A percentile compares a stretch with the other conserved stretches of the same genome.
Evolutionary conservation across 2,888 invertebrate species (phyloP).

Genomic region (Cephus pygmeus): DNA sequence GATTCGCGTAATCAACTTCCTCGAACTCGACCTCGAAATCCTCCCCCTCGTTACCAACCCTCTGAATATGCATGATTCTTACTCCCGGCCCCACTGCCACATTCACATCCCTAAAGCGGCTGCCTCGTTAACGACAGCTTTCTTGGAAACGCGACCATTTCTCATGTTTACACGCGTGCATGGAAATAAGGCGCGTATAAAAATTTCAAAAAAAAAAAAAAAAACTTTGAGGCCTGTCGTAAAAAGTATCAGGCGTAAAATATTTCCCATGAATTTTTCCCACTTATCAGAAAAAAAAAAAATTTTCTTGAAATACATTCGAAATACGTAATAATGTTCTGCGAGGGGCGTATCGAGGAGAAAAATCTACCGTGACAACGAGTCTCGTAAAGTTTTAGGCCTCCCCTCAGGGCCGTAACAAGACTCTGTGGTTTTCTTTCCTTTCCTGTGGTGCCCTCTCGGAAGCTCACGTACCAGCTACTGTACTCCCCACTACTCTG

Average conservation of each 20-base stretch:
- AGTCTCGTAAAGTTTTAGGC: not conserved
- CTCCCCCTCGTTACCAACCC: not conserved
- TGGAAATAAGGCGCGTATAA: not conserved
- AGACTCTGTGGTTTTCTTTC: not conserved
- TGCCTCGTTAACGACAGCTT: not conserved
- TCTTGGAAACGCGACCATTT: not conserved
- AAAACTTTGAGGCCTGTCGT: not conserved
- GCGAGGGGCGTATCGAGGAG: too few species aligned
- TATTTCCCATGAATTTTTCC: not conserved
- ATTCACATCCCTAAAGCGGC: not conserved
- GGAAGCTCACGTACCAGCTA: not conserved
- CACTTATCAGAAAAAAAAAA: not conserved
- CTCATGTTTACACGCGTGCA: not conserved
- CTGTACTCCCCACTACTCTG: not conserved
- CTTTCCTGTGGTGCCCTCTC: not conserved
- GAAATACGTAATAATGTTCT: not conserved
- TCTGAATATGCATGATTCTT: not conserved
- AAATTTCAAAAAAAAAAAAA: too few species aligned
- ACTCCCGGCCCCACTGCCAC: not conserved
- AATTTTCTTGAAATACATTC: not conserved
- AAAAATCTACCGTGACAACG: not conserved
- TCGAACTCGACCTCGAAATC: not conserved
- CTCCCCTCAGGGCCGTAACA: not conserved
- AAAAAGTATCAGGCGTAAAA: too few species aligned
- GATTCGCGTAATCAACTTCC: not conserved